These are phyloP conservation scores for Acleris cristana DNA, from an alignment of 2,888 invertebrate genomes.

Conservation along the genomic window DNA sequence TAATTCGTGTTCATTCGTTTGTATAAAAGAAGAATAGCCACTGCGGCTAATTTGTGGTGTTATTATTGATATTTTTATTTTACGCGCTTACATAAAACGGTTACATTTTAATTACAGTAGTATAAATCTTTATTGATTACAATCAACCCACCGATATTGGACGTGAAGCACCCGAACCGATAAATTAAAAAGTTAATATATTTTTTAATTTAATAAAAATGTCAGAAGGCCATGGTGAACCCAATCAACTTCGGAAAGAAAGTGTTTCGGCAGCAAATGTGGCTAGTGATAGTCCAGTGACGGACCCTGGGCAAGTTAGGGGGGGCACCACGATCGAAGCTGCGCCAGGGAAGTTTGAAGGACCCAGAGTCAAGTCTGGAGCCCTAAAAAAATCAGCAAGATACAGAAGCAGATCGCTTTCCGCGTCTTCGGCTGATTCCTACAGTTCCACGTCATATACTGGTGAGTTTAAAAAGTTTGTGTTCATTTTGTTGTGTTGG, in stretches of 20 bases:
- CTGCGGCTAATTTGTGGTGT: slow-evolving; percentile 59
- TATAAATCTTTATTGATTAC: slow-evolving; percentile 30
- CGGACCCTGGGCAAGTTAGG: slow-evolving; percentile 88
- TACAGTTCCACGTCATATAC: slow-evolving; percentile 93
- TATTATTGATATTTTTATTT: slow-evolving; percentile 62
- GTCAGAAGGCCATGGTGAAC: slow-evolving; percentile 74
- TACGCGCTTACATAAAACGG: slow-evolving; percentile 39
- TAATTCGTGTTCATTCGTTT: slow-evolving; percentile 34
- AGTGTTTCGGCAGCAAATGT: slow-evolving; percentile 76
- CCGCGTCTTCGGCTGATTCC: slow-evolving; percentile 97
- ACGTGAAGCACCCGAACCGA: background rate
- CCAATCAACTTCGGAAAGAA: slow-evolving; percentile 68
- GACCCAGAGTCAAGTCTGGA: slow-evolving; percentile 84
- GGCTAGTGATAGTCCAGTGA: slow-evolving; percentile 89
- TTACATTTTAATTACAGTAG: slow-evolving; percentile 34
- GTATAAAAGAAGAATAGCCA: slow-evolving; percentile 37
- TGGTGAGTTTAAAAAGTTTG: slow-evolving; percentile 62
- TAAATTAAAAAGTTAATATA: slow-evolving; percentile 15
- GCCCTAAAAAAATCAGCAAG: slow-evolving; percentile 94
- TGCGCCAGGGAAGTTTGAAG: slow-evolving; percentile 75
- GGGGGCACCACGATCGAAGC: slow-evolving; percentile 63
- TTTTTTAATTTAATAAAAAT: slow-evolving; percentile 48
- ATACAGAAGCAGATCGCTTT: slow-evolving; percentile 94
- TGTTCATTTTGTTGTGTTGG: slow-evolving; percentile 25
- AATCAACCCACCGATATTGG: slow-evolving; percentile 12